These are phyloP conservation scores for Orussus abietinus DNA, from an alignment of 1,140 invertebrate species.

Conservation along the genomic window DNA sequence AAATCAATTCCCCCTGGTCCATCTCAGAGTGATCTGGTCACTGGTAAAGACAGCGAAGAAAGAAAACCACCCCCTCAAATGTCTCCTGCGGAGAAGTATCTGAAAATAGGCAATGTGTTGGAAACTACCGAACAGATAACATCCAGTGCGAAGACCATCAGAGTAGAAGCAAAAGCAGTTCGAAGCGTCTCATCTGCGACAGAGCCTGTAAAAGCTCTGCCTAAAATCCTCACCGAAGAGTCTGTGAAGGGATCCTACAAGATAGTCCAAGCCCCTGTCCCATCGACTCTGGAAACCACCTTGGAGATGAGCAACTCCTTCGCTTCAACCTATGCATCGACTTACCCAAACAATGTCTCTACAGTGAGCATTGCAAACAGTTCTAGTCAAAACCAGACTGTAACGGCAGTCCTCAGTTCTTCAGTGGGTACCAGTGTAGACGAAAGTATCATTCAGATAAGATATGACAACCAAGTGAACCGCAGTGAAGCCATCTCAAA, in stretches of 20 bases:
- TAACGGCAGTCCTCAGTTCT: no score
- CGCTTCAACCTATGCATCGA: not conserved
- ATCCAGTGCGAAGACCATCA: slow-evolving; percentile 11
- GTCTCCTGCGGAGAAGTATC: slow-evolving; percentile 10
- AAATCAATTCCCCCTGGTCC: slow-evolving; percentile 19
- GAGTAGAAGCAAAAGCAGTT: no score
- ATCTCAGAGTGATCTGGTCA: slow-evolving; percentile 1
- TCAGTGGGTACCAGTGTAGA: no score
- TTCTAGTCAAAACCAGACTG: no score
- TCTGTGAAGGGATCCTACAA: slow-evolving; percentile 44
- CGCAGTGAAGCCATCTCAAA: no score
- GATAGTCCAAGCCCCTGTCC: slow-evolving; percentile 29
- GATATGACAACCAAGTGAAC: no score
- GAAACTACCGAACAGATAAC: slow-evolving; percentile 8
- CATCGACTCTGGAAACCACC: not conserved
- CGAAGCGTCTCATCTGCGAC: no score
- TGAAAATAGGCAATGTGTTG: slow-evolving; percentile 9
- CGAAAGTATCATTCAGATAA: no score
- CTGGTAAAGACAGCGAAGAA: slow-evolving; percentile 1
- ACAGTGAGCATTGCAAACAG: no score
- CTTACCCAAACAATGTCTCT: no score
- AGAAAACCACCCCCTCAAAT: not conserved
- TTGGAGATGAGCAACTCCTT: not conserved
- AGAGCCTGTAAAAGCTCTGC: slow-evolving; percentile 37
- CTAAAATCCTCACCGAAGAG: slow-evolving; percentile 42